Percentiles rank a stretch among this genome's conserved stretches.
phyloP scores from a whole-genome alignment of 1,140 invertebrate genomes.

The Drosophila sucinea region DNA sequence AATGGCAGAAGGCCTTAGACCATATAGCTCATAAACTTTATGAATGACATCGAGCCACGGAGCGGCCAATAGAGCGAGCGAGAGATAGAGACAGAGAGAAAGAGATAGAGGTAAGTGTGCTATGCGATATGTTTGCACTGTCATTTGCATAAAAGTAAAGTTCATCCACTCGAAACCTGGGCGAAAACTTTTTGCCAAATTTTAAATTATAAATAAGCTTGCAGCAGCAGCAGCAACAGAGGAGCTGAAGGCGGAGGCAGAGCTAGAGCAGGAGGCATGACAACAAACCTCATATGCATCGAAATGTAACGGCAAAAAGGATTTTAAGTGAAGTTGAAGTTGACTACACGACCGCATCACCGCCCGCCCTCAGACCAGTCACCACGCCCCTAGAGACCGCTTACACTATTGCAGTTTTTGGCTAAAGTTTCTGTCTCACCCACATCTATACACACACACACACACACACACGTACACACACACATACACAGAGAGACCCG shows the following conservation, averaged over 20 bases:
- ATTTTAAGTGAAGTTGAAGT: slow-evolving; percentile 82
- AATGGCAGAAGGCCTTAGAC: slow-evolving; percentile 15
- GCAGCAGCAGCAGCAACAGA: background rate
- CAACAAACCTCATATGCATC: slow-evolving; percentile 81
- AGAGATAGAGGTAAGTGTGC: slow-evolving; percentile 3
- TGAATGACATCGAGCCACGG: slow-evolving; percentile 71
- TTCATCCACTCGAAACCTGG: slow-evolving; percentile 76
- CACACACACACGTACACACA: slow-evolving; percentile 51
- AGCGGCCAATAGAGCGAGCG: background rate
- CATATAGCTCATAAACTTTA: slow-evolving; percentile 63
- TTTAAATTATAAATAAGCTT: slow-evolving; percentile 81
- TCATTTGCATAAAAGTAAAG: slow-evolving; percentile 81
- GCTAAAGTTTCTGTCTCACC: slow-evolving; percentile 58
- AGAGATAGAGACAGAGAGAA: slow-evolving; percentile 29
- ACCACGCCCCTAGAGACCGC: slow-evolving; percentile 55
- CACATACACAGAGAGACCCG: slow-evolving; percentile 65
- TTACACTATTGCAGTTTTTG: slow-evolving; percentile 62
- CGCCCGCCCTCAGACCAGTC: slow-evolving; percentile 11
- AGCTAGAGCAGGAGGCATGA: slow-evolving; percentile 35
- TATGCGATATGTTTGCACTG: slow-evolving; percentile 48
- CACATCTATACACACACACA: slow-evolving; percentile 59
- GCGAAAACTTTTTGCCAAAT: slow-evolving; percentile 72
- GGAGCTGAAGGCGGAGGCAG: background rate
- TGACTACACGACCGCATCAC: slow-evolving; percentile 75
- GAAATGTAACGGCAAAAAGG: slow-evolving; percentile 80